These are phyloP conservation scores for Lethenteron camtschaticum DNA, from an alignment of 2,113 vertebrate species.

Conservation along the genomic window DNA sequence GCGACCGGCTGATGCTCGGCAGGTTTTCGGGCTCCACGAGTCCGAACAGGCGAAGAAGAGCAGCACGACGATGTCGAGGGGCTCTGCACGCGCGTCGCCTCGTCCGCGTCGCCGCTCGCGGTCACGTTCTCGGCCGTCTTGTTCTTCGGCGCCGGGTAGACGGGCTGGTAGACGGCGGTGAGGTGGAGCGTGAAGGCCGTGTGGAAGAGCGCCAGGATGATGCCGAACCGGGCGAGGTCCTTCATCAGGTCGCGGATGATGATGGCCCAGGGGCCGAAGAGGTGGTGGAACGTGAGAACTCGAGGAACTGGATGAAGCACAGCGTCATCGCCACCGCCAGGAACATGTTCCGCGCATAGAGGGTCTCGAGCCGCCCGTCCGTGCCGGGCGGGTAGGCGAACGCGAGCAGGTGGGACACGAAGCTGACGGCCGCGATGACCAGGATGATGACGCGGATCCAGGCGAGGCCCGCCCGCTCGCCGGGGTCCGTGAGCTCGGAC, in stretches of 20 bases:
- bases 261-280: conserved; percentile 25
- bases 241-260: conserved; percentile 24
- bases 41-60: conserved; percentile 24
- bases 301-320: conserved; percentile 21
- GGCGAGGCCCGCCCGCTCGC: conserved; percentile 16
- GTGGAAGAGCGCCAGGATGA: conserved; percentile 22
- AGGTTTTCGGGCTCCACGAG: conserved; percentile 17
- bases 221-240: conserved; percentile 20
- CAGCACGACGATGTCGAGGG: conserved; percentile 16
- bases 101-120: not conserved
- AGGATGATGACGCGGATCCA: conserved; percentile 21
- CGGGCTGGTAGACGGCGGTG: conserved; percentile 19
- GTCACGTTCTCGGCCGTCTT: not conserved
- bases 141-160: conserved; percentile 12
- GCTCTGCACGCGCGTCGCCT: conserved; percentile 9
- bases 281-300: conserved; percentile 24
- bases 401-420: conserved; percentile 20
- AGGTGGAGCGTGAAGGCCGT: conserved; percentile 22
- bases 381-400: conserved; percentile 10
- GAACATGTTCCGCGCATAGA: conserved; percentile 21
- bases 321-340: conserved; percentile 20
- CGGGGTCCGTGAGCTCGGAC: conserved; percentile 18
- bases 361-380: conserved; percentile 14
- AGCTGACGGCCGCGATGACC: conserved; percentile 15
- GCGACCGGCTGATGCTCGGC: conserved; percentile 11